Base-by-base conservation (phyloP, 2,113 vertebrate species). In the Phainopepla nitens region DNA sequence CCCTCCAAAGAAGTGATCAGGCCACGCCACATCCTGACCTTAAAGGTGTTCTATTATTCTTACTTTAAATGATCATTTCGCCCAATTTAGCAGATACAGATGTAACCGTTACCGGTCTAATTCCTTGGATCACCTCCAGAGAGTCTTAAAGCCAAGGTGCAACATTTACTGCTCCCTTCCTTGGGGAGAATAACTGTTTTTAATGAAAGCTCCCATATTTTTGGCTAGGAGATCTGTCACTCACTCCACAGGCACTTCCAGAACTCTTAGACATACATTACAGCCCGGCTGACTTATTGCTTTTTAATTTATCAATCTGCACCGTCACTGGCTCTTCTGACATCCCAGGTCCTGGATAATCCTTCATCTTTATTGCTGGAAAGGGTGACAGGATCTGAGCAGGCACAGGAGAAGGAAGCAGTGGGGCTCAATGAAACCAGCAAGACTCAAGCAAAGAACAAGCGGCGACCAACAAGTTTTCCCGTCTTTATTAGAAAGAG, bases 401-500 rank as follows among this genome's bases (percentile, higher is more conserved):
- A 28, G 76, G 3, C 87, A 47, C 2, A 53, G 1, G 1, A 71
- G 62, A 95, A 94, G 94, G 25, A 64, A 50, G 68, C 3, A 91
- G 78, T 82, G 57, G 20, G 39, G 60, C 78, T 58, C 79, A 45
- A 0, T 7, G 62, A 62, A 61, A 51, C 0, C 8, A 70, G 1
- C 8, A 78, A 72, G 80, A 79, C 76, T 73, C 82, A 45, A 56
- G 79, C 16, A 41, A 96, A 87, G 87, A 70, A 87, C 35, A 25
- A 91, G 90, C n/a, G 15, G 80, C 1, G 4, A 88, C 35, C 54
- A 96, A 86, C 86, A 68, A 82, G 82, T 94, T 98, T 98, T 98
- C 97, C 97, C 78, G 97, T 98, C 98, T 99, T 99, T 99, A 99
- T 99, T 99, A 98, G 99, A 99, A 99, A 99, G 98, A 98, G 98